A percentile compares a stretch with the other conserved stretches of the same genome.
phyloP scores from a whole-genome alignment of 1,140 invertebrate genomes.

The Ganaspis sp. region DNA sequence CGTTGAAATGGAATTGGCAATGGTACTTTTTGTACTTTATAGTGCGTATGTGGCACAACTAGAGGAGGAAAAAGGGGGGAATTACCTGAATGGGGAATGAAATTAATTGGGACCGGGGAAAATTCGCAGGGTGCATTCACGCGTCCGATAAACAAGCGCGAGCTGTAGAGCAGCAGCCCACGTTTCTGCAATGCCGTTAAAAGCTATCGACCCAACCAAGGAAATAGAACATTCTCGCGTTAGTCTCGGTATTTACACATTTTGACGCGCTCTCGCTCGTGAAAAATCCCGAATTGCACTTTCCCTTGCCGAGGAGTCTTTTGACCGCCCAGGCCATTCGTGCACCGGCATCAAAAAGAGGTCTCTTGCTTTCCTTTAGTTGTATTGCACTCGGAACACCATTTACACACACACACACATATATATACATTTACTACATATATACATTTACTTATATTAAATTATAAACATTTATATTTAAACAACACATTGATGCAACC shows the following conservation, averaged over 20 bases:
- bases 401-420: conserved; percentile 4
- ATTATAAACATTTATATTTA: too few relatives aligned
- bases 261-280: conserved; percentile 55
- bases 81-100: conserved; percentile 47
- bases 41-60: not conserved
- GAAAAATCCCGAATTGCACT: conserved; percentile 58
- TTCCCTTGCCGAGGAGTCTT: conserved; percentile 34
- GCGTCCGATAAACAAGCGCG: conserved; percentile 44
- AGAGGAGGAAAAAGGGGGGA: not conserved
- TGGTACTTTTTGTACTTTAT: conserved; percentile 1
- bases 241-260: conserved; percentile 57
- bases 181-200: conserved; percentile 43
- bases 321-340: conserved; percentile 23
- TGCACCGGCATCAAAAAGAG: not conserved
- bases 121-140: conserved; percentile 42
- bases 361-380: conserved; percentile 22
- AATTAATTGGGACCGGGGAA: conserved; percentile 54
- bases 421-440: too few relatives aligned
- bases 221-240: conserved; percentile 50
- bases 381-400: not conserved
- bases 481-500: too few relatives aligned
- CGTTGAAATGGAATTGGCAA: conserved; percentile 32
- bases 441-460: too few relatives aligned
- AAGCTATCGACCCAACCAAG: conserved; percentile 53
- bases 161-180: conserved; percentile 2